Evolutionary conservation across 1,140 invertebrate species (phyloP).

Genomic region (Muscidifurax raptorellus): DNA sequence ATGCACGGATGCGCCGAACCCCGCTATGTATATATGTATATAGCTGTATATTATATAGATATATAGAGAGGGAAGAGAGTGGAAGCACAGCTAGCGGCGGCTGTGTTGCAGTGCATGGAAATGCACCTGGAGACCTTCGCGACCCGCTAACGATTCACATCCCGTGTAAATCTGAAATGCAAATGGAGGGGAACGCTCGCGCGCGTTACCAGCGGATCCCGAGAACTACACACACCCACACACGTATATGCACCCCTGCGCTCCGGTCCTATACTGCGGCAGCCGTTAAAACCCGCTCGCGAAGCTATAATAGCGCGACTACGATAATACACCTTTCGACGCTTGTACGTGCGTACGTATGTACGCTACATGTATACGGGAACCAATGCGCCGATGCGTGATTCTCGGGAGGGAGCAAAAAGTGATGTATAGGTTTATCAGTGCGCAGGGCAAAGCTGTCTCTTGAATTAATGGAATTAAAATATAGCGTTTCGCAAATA

Average conservation of each 20-base stretch:
- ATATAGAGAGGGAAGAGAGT: too few relatives aligned
- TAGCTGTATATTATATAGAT: background rate
- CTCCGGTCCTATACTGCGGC: background rate
- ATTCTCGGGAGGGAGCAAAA: too few relatives aligned
- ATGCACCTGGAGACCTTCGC: constrained; percentile 43
- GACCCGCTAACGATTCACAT: constrained; percentile 44
- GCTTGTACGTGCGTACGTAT: background rate
- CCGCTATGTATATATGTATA: background rate
- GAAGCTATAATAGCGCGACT: background rate
- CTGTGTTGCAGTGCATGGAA: constrained; percentile 31
- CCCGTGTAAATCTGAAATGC: constrained; percentile 53
- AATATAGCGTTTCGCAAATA: too few relatives aligned
- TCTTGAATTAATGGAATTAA: too few relatives aligned
- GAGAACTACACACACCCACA: background rate
- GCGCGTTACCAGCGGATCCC: constrained; percentile 7
- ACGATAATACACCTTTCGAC: background rate
- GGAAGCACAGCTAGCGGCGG: background rate
- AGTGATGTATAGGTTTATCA: too few relatives aligned
- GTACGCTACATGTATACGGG: too few relatives aligned
- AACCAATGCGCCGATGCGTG: too few relatives aligned
- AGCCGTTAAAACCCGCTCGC: background rate
- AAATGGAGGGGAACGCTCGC: constrained; percentile 35
- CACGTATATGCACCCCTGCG: background rate
- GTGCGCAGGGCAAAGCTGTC: background rate
- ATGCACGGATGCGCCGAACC: constrained; percentile 21